phyloP scores from a whole-genome alignment of 35 echinoderm and acorn worm genomes.

The Apostichopus parvimensis region DNA sequence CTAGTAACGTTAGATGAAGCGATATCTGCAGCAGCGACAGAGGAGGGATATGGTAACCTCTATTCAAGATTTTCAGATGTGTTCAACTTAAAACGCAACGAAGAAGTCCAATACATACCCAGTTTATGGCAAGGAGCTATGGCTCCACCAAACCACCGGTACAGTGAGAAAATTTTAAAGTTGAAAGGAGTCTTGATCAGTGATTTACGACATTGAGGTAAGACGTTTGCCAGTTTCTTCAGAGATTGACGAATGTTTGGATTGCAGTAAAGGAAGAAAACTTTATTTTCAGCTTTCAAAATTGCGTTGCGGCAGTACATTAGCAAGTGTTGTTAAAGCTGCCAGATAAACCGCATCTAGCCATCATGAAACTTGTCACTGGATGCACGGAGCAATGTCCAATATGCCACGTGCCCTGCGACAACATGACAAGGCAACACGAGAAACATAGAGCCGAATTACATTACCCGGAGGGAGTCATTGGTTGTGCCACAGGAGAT shows the following conservation, averaged over 20 bases:
- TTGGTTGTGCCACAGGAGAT: neutral
- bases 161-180: conserved; percentile 42
- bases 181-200: neutral
- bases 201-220: neutral
- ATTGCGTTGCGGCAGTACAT: neutral
- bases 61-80: conserved; percentile 48
- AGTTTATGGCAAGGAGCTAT: conserved; percentile 55
- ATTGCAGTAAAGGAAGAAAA: conserved; percentile 32
- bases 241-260: neutral
- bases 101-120: conserved; percentile 49
- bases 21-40: neutral
- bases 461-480: conserved; percentile 40
- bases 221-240: neutral
- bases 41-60: conserved; percentile 8
- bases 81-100: conserved; percentile 1
- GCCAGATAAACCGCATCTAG: conserved; percentile 12
- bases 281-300: conserved; percentile 62
- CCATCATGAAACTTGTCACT: neutral
- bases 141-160: conserved; percentile 62
- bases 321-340: neutral
- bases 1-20: conserved; percentile 18
- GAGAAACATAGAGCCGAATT: conserved; percentile 31
- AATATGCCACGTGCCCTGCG: conserved; percentile 38
- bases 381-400: conserved; percentile 32
- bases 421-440: conserved; percentile 7